These are phyloP conservation scores for Myiotriccus ornatus DNA, from an alignment of 2,797 vertebrate species.

Conservation along the genomic window DNA sequence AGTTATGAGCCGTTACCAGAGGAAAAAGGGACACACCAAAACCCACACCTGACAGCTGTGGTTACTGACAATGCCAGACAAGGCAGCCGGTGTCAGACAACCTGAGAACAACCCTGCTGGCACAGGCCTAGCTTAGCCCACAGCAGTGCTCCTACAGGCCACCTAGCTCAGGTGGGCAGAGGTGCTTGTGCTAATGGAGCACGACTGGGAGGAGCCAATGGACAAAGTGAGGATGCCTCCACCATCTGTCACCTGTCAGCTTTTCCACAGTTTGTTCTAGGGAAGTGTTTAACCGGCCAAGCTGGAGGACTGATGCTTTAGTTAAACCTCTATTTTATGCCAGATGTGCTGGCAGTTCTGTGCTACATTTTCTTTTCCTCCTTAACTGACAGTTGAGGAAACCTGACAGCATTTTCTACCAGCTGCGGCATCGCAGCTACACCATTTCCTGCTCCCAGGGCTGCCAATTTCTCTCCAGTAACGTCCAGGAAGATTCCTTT, in stretches of 20 bases:
- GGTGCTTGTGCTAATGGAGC: background rate
- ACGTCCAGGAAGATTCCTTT: background rate
- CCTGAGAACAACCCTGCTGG: background rate
- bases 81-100: background rate
- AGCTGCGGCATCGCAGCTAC: background rate
- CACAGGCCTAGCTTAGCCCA: background rate
- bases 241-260: slow-evolving; percentile 54
- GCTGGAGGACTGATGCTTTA: slow-evolving; percentile 12
- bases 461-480: slow-evolving; percentile 34
- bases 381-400: slow-evolving; percentile 31
- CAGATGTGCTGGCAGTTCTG: slow-evolving; percentile 48
- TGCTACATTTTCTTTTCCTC: slow-evolving; percentile 21
- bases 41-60: background rate
- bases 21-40: background rate
- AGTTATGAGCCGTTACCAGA: background rate
- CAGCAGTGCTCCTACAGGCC: background rate
- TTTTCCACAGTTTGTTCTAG: slow-evolving; percentile 27
- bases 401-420: slow-evolving; percentile 40
- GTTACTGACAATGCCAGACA: background rate
- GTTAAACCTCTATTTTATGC: slow-evolving; percentile 23
- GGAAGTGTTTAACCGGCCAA: background rate
- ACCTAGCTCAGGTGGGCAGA: background rate
- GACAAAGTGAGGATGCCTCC: background rate
- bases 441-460: background rate
- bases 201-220: background rate